Conservation (phyloP, 2,888 invertebrate species). For the Catocala nupta region DNA sequence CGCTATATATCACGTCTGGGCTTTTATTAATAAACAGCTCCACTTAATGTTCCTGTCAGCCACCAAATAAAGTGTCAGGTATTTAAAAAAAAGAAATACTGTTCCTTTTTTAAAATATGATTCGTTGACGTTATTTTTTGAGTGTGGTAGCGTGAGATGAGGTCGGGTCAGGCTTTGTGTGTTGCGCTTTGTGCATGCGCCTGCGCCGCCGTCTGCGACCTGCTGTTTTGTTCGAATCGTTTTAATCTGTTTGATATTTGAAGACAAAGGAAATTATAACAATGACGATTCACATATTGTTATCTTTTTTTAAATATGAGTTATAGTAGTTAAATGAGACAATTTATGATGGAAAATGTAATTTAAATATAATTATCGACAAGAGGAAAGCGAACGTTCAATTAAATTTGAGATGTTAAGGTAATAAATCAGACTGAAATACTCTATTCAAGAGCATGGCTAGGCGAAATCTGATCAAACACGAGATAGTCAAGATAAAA, state of each 20-base stretch:
- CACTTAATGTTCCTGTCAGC: constrained; percentile 65
- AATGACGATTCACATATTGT: background rate
- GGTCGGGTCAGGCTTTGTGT: constrained; percentile 64
- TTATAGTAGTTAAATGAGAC: too few relatives aligned
- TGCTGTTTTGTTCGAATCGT: constrained; percentile 31
- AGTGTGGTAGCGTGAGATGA: constrained; percentile 41
- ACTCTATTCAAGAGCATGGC: too few relatives aligned
- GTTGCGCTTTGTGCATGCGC: constrained; percentile 51
- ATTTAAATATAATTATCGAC: too few relatives aligned
- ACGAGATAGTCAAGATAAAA: too few relatives aligned
- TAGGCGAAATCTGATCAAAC: too few relatives aligned
- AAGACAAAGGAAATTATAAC: constrained; percentile 4
- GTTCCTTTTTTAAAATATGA: constrained; percentile 53
- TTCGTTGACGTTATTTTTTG: constrained; percentile 46
- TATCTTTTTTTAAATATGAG: too few relatives aligned
- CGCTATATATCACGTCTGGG: constrained; percentile 66
- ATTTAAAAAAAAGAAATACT: constrained; percentile 14
- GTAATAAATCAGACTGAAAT: too few relatives aligned
- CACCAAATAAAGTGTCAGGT: constrained; percentile 42
- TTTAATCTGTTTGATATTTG: constrained; percentile 2
- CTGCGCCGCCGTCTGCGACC: constrained; percentile 13
- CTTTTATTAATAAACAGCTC: constrained; percentile 56
- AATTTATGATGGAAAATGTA: too few relatives aligned
- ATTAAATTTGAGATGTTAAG: too few relatives aligned
- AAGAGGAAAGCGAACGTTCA: too few relatives aligned